Conservation (phyloP, 2,888 invertebrate genomes). For the Deilephila porcellus region DNA sequence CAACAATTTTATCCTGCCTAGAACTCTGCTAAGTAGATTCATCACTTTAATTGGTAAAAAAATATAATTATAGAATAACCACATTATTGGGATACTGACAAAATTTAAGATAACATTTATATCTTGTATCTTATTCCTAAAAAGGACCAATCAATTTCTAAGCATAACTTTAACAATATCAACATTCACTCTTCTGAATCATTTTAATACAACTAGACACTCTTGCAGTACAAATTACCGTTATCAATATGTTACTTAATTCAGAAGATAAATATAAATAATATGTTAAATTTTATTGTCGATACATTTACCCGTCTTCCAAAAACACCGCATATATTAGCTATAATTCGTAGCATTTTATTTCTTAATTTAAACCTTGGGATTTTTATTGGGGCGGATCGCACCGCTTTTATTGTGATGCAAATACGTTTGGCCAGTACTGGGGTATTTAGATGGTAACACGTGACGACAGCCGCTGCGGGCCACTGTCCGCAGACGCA, state of each 20-base stretch:
- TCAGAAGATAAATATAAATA: background rate
- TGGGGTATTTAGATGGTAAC: constrained; percentile 75
- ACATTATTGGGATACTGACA: background rate
- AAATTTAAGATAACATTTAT: background rate
- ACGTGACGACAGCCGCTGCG: constrained; percentile 81
- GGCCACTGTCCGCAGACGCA: constrained; percentile 70
- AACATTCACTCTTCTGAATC: constrained; percentile 27
- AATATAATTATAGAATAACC: background rate
- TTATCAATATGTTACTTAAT: background rate
- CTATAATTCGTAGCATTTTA: constrained; percentile 23
- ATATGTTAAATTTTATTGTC: constrained; percentile 15
- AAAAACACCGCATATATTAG: background rate
- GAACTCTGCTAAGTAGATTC: too few relatives aligned
- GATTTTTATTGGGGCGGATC: constrained; percentile 58
- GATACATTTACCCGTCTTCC: background rate
- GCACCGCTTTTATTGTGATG: constrained; percentile 60
- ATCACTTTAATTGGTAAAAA: too few relatives aligned
- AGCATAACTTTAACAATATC: background rate
- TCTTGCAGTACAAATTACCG: background rate
- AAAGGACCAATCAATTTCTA: background rate
- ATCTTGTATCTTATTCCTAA: background rate
- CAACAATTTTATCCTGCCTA: background rate
- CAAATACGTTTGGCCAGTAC: constrained; percentile 68
- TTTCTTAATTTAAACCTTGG: constrained; percentile 38
- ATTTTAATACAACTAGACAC: constrained; percentile 12